phyloP scores from a whole-genome alignment of 2,797 vertebrate genomes.

The Pyrocephalus nanus region DNA sequence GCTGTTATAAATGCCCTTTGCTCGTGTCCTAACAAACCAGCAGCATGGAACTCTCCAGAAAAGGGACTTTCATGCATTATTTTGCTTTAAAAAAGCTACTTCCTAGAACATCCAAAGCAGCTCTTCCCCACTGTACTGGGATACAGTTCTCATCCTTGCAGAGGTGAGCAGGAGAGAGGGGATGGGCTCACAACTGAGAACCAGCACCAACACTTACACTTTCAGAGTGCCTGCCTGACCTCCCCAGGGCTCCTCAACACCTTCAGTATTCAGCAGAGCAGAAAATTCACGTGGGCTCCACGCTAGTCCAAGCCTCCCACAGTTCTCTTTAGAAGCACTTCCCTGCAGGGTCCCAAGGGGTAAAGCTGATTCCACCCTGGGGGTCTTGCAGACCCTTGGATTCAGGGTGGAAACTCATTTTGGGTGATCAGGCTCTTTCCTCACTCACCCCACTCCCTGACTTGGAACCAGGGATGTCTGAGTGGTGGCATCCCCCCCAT shows the following conservation, averaged over 20 bases:
- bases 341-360: neutral
- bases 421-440: neutral
- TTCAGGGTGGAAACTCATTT: neutral
- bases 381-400: neutral
- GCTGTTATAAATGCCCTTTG: neutral
- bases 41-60: neutral
- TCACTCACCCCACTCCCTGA: neutral
- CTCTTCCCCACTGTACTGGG: neutral
- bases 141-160: neutral
- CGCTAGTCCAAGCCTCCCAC: neutral
- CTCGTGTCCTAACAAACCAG: neutral
- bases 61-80: neutral
- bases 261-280: neutral
- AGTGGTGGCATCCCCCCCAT: neutral
- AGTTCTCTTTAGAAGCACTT: neutral
- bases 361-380: neutral
- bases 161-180: neutral
- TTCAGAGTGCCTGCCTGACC: rapidly evolving
- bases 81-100: neutral
- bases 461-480: neutral
- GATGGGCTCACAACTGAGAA: rapidly evolving
- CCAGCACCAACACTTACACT: neutral
- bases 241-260: neutral
- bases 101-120: neutral
- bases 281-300: neutral